Conservation (phyloP, 1,140 invertebrate species). For the Lordiphosa stackelbergi region DNA sequence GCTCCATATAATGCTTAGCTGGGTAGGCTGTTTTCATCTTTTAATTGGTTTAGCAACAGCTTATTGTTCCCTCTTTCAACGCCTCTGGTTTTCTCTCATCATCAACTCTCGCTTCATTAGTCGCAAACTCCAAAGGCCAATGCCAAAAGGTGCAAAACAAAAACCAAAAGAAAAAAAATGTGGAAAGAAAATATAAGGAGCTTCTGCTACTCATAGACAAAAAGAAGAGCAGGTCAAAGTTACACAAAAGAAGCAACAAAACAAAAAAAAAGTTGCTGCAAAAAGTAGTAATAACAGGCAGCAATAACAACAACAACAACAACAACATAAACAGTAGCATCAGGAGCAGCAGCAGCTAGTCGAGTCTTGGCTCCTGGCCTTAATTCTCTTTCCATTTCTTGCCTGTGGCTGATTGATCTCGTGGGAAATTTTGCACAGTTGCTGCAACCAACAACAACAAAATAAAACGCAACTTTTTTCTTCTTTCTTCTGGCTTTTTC, state of each 20-base stretch:
- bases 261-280: constrained; percentile 49
- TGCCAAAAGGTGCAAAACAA: constrained; percentile 65
- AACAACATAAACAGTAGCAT: neutral
- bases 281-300: constrained; percentile 64
- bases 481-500: constrained; percentile 20
- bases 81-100: constrained; percentile 39
- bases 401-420: constrained; percentile 73
- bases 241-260: constrained; percentile 43
- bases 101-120: constrained; percentile 66
- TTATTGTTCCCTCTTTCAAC: constrained; percentile 2
- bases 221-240: constrained; percentile 51
- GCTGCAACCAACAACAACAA: constrained; percentile 48
- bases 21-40: neutral
- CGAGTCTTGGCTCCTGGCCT: constrained; percentile 18
- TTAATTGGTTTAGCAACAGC: constrained; percentile 1
- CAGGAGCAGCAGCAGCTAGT: constrained; percentile 2
- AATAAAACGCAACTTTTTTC: constrained; percentile 53
- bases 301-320: constrained; percentile 39
- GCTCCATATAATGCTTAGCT: no score
- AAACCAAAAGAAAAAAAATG: constrained; percentile 25
- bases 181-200: constrained; percentile 9
- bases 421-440: constrained; percentile 75
- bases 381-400: constrained; percentile 31
- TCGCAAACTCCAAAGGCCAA: constrained; percentile 62
- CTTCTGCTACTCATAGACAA: constrained; percentile 55